A percentile compares a stretch with the other conserved stretches of the same genome.
Evolutionary conservation across 2,888 invertebrate species (phyloP).

Genomic region (Drosophila nr. medialis): DNA sequence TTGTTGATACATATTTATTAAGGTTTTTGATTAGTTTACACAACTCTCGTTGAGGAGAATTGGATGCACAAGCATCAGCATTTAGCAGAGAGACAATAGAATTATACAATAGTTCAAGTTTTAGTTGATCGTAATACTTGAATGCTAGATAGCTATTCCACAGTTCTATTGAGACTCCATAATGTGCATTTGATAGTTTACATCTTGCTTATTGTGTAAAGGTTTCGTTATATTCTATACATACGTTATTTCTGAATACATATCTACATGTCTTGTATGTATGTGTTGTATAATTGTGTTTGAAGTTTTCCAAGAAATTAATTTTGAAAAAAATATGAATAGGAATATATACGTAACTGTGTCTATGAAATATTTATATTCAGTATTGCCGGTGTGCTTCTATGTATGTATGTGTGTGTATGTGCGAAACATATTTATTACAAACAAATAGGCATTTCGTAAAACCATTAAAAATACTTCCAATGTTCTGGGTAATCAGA

Average conservation of each 20-base stretch:
- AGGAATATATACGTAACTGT: constrained; percentile 22
- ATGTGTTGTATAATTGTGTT: constrained; percentile 21
- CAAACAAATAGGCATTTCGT: constrained; percentile 17
- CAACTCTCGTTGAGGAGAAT: constrained; percentile 43
- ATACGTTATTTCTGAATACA: constrained; percentile 22
- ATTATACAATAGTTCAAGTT: constrained; percentile 2
- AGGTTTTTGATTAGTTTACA: constrained; percentile 51
- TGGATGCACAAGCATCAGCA: constrained; percentile 45
- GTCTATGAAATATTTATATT: constrained; percentile 16
- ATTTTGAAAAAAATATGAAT: constrained; percentile 2
- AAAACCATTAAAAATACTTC: constrained; percentile 4
- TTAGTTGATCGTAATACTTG: neutral
- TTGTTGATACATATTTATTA: constrained; percentile 59
- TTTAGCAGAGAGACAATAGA: constrained; percentile 13
- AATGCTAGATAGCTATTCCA: neutral
- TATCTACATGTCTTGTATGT: constrained; percentile 28
- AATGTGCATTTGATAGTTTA: constrained; percentile 22
- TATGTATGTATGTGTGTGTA: constrained; percentile 38
- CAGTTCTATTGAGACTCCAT: constrained; percentile 7
- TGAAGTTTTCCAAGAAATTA: constrained; percentile 11
- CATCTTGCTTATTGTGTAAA: constrained; percentile 34
- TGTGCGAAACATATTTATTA: constrained; percentile 12
- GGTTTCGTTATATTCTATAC: constrained; percentile 24
- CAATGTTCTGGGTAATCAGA: constrained; percentile 11
- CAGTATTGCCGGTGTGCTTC: constrained; percentile 20